Conservation (phyloP, 2,888 invertebrate species). For the Elmis aenea region DNA sequence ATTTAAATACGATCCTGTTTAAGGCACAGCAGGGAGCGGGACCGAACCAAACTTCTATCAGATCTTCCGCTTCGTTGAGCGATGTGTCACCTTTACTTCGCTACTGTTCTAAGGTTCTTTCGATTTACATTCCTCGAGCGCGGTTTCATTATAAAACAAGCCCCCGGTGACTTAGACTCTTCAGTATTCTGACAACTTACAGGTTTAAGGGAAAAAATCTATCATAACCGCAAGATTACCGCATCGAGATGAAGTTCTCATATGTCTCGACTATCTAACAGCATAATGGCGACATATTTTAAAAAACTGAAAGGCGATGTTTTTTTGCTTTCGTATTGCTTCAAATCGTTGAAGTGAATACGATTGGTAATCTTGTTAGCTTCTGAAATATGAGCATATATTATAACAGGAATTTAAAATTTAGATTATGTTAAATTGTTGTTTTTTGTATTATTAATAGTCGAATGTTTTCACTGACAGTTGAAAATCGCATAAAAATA, state of each 20-base stretch:
- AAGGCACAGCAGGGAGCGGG: constrained; percentile 30
- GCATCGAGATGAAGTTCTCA: constrained; percentile 9
- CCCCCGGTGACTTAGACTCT: constrained; percentile 27
- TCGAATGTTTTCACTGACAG: too few relatives aligned
- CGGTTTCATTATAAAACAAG: constrained; percentile 36
- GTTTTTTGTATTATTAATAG: too few relatives aligned
- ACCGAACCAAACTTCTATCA: constrained; percentile 32
- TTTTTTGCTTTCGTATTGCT: too few relatives aligned
- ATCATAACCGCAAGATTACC: constrained; percentile 16
- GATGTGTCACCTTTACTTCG: constrained; percentile 42
- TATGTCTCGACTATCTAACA: too few relatives aligned
- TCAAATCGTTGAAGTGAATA: too few relatives aligned
- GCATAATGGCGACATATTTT: too few relatives aligned
- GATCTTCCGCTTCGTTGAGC: constrained; percentile 41
- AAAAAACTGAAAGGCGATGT: too few relatives aligned
- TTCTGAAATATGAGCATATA: too few relatives aligned
- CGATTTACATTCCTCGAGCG: constrained; percentile 43
- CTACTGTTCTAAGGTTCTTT: constrained; percentile 41
- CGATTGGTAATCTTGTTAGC: too few relatives aligned
- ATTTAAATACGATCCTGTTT: constrained; percentile 28
- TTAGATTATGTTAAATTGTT: too few relatives aligned
- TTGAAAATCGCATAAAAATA: too few relatives aligned
- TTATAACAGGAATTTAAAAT: too few relatives aligned
- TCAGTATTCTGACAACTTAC: constrained; percentile 21
- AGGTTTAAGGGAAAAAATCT: constrained; percentile 16